Conservation (phyloP, 2,888 invertebrate species). For the Pterobdella sp. region DNA sequence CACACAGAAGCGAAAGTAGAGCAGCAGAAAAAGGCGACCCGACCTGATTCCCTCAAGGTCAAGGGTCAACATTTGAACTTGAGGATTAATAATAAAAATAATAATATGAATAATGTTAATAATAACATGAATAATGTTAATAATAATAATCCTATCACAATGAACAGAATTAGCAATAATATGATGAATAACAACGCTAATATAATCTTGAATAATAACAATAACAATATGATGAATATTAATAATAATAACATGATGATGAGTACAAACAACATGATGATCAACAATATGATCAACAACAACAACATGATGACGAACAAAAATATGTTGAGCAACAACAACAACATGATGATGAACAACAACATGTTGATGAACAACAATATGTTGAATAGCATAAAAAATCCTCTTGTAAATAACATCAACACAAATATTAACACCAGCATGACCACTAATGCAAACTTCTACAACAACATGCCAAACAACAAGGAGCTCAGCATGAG, state of each 20-base stretch:
- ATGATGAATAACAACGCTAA: neutral
- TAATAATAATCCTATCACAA: neutral
- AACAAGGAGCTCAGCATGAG: neutral
- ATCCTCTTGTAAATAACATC: neutral
- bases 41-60: neutral
- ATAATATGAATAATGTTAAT: neutral
- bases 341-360: neutral
- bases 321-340: neutral
- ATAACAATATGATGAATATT: neutral
- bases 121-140: neutral
- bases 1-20: too few species aligned
- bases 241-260: slow-evolving; percentile 6
- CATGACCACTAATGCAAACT: neutral
- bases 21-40: neutral
- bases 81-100: neutral
- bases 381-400: neutral
- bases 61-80: neutral
- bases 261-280: neutral
- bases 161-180: neutral
- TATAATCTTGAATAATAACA: neutral
- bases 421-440: neutral
- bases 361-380: neutral
- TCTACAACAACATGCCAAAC: neutral
- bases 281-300: neutral
- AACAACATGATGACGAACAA: neutral